Percentiles rank a stretch among this genome's conserved stretches.
These are phyloP conservation scores for Pristionchus mayeri DNA, from an alignment of 2,888 invertebrate genomes.

Conservation along the genomic window DNA sequence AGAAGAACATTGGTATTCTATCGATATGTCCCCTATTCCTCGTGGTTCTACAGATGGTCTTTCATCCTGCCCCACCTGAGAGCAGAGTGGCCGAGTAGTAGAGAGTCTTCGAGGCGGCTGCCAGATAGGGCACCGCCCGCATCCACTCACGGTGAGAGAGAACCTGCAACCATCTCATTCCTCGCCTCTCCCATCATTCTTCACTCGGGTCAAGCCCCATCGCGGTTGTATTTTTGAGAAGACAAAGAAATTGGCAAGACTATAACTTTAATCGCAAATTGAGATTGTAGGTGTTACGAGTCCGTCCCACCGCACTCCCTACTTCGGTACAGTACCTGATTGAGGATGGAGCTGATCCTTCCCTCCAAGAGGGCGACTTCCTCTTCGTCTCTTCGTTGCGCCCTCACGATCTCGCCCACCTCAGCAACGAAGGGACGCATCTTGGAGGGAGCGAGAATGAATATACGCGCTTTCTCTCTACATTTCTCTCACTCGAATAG, in stretches of 20 bases:
- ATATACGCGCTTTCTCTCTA: too few relatives aligned
- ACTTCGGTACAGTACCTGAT: constrained; percentile 12
- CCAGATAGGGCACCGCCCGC: constrained; percentile 63
- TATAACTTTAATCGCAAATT: too few relatives aligned
- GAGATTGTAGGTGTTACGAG: too few relatives aligned
- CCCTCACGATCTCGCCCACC: constrained; percentile 71
- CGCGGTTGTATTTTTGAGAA: too few relatives aligned
- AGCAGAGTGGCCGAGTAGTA: constrained; percentile 70
- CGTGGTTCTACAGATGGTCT: too few relatives aligned
- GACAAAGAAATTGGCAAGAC: too few relatives aligned
- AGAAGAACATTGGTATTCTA: too few relatives aligned
- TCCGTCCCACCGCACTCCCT: background rate
- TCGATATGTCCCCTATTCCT: too few relatives aligned
- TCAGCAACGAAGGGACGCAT: constrained; percentile 68
- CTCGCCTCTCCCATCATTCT: too few relatives aligned
- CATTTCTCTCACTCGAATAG: too few relatives aligned
- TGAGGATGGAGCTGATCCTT: constrained; percentile 50
- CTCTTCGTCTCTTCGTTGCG: constrained; percentile 71
- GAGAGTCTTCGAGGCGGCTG: constrained; percentile 57
- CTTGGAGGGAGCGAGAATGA: background rate
- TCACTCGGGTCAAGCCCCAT: too few relatives aligned
- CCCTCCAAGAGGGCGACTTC: constrained; percentile 60
- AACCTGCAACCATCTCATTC: too few relatives aligned
- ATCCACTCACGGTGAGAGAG: constrained; percentile 66
- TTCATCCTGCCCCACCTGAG: constrained; percentile 57